These are phyloP conservation scores for Litoditis marina DNA, from an alignment of 2,888 invertebrate genomes.

Conservation along the genomic window DNA sequence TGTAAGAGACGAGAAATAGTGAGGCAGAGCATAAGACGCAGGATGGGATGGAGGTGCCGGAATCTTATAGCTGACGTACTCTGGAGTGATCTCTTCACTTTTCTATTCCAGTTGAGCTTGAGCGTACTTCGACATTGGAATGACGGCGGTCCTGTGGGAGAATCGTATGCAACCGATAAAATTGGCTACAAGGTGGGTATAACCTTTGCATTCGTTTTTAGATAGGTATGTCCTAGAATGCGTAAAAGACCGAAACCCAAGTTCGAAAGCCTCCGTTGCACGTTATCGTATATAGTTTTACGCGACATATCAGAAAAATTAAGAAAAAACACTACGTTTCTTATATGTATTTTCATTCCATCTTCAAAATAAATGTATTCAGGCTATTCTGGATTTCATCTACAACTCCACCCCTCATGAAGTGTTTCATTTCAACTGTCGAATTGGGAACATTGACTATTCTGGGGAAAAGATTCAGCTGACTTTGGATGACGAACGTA, in stretches of 20 bases:
- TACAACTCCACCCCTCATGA: conserved; percentile 22
- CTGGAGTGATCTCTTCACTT: no score
- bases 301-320: neutral
- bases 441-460: conserved; percentile 38
- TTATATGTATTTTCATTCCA: no score
- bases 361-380: no score
- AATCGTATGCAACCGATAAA: conserved; percentile 48
- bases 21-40: no score
- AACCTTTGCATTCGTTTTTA: neutral
- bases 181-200: conserved; percentile 40
- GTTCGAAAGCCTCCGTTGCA: no score
- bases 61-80: no score
- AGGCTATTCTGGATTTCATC: conserved; percentile 47
- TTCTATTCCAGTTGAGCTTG: conserved; percentile 38
- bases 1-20: no score
- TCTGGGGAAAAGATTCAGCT: conserved; percentile 3
- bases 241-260: no score
- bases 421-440: conserved; percentile 39
- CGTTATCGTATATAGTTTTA: no score
- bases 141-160: conserved; percentile 46
- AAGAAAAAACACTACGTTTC: no score
- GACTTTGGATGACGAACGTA: neutral
- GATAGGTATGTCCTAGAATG: no score
- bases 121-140: conserved; percentile 54
- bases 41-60: no score